These are phyloP conservation scores for Philotrypesis tridentata DNA, from an alignment of 1,140 invertebrate species.

Conservation along the genomic window DNA sequence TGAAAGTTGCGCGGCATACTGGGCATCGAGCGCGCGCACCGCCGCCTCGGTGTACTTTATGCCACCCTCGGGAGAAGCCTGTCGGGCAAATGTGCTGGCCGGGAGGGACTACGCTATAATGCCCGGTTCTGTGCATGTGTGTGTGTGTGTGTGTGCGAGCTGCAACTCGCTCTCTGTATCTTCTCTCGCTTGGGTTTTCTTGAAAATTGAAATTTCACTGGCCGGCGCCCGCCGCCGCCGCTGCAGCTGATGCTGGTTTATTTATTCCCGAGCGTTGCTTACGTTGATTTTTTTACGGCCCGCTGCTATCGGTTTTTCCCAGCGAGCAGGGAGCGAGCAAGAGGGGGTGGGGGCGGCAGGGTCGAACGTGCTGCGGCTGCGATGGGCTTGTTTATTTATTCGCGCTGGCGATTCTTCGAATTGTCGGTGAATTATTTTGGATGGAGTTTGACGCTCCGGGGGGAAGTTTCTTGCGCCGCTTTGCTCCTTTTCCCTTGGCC, in stretches of 20 bases:
- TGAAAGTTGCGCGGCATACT: background rate
- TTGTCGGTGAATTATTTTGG: background rate
- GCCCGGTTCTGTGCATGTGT: background rate
- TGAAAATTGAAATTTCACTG: conserved; percentile 46
- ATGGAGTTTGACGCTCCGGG: background rate
- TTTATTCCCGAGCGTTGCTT: conserved; percentile 21
- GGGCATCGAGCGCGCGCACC: background rate
- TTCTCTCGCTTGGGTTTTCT: conserved; percentile 18
- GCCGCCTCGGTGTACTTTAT: conserved; percentile 36
- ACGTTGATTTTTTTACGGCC: conserved; percentile 29
- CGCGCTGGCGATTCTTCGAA: background rate
- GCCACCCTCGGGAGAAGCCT: conserved; percentile 24
- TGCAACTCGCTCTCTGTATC: too few relatives aligned
- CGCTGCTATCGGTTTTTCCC: background rate
- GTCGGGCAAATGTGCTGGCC: background rate
- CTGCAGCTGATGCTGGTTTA: background rate
- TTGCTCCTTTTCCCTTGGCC: too few relatives aligned
- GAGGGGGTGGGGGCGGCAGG: background rate
- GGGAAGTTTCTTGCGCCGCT: too few relatives aligned
- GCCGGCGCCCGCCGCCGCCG: background rate
- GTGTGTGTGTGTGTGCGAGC: background rate
- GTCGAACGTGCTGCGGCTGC: background rate
- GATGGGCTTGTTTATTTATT: background rate
- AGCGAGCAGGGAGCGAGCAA: background rate
- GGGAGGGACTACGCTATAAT: background rate